A percentile compares a stretch with the other conserved stretches of the same genome.
Conservation (phyloP, 2,797 vertebrate species). For the Adelosebastes latens region DNA sequence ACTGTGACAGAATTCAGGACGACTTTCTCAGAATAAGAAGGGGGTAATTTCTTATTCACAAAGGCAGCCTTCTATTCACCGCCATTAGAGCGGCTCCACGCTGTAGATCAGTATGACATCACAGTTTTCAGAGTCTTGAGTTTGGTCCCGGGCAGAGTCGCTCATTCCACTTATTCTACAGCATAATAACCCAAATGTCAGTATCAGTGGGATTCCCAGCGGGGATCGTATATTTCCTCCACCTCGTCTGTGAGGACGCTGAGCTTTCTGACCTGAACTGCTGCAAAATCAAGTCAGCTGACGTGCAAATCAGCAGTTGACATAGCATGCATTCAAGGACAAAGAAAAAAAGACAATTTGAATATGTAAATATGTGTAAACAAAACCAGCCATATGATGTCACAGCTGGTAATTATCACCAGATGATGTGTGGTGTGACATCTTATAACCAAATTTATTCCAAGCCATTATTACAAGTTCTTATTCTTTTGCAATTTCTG, state of each 20-base stretch:
- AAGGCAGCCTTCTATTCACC: slow-evolving; percentile 27
- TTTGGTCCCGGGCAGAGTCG: slow-evolving; percentile 11
- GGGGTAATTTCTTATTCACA: slow-evolving; percentile 31
- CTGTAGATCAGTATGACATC: slow-evolving; percentile 51
- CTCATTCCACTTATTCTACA: slow-evolving; percentile 20
- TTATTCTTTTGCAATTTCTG: not conserved
- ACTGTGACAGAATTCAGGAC: slow-evolving; percentile 46
- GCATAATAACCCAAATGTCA: slow-evolving; percentile 19
- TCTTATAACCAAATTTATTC: not conserved
- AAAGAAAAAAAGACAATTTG: not conserved
- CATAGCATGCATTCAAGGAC: not conserved
- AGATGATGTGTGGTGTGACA: not conserved
- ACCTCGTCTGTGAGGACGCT: not conserved
- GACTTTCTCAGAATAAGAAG: slow-evolving; percentile 24
- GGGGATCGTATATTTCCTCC: not conserved
- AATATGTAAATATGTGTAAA: not conserved
- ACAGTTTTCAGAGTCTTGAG: slow-evolving; percentile 20
- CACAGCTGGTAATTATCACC: not conserved
- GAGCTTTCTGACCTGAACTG: not conserved
- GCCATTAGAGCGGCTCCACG: not conserved
- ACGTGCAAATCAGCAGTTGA: not conserved
- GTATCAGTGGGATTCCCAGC: slow-evolving; percentile 1
- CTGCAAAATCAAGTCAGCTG: not conserved
- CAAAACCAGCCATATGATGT: not conserved
- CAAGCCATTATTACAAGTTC: not conserved